Evolutionary conservation across 2,888 invertebrate genomes (phyloP).

Genomic region (Cosmorhoe ocellata): DNA sequence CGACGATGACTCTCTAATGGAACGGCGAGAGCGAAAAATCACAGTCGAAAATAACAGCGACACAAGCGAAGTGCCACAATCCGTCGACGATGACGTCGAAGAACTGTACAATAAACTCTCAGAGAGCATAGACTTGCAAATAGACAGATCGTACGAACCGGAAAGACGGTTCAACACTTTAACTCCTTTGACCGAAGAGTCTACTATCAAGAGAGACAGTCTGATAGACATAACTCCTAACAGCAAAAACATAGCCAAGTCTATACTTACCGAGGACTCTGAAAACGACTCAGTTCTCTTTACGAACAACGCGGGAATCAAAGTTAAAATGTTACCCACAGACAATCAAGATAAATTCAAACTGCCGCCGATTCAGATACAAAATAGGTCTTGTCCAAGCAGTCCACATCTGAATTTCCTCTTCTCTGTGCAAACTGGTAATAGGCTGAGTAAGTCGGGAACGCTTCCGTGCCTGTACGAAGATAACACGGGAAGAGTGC

Average conservation of each 20-base stretch:
- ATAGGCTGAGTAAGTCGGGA: constrained; percentile 35
- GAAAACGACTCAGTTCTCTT: constrained; percentile 47
- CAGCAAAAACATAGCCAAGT: constrained; percentile 19
- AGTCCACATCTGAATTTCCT: constrained; percentile 56
- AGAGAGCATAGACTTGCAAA: constrained; percentile 45
- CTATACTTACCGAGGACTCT: constrained; percentile 21
- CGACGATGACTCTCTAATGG: constrained; percentile 68
- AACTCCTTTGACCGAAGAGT: constrained; percentile 71
- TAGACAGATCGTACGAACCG: constrained; percentile 35
- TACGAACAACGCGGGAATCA: constrained; percentile 49
- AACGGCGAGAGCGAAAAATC: constrained; percentile 31
- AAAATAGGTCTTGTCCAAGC: constrained; percentile 47
- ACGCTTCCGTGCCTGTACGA: constrained; percentile 44
- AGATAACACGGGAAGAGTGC: constrained; percentile 34
- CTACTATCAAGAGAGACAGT: constrained; percentile 53
- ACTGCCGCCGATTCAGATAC: constrained; percentile 63
- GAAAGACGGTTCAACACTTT: constrained; percentile 47
- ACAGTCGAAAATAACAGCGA: constrained; percentile 42
- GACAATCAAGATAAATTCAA: constrained; percentile 45
- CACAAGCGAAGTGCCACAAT: constrained; percentile 50
- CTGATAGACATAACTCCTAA: constrained; percentile 49
- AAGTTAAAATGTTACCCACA: constrained; percentile 49
- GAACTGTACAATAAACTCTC: constrained; percentile 62
- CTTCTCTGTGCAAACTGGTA: constrained; percentile 46
- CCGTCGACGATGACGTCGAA: constrained; percentile 59